Evolutionary conservation across 2,888 invertebrate genomes (phyloP), one percentile per base, ranked within the genome.

Genomic region (Campopleginae sp.): DNA sequence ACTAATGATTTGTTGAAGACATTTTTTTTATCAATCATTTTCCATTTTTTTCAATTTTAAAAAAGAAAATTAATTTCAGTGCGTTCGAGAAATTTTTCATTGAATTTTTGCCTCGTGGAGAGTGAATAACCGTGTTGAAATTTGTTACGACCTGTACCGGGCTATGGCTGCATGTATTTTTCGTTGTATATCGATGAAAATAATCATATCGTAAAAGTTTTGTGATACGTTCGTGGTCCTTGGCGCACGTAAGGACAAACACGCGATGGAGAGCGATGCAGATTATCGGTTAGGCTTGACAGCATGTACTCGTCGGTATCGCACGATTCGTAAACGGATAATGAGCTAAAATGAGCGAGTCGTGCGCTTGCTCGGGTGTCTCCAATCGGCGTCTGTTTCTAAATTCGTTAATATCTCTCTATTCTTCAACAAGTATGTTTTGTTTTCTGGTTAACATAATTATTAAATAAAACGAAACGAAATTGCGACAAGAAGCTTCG

Each of bases 201-300:
- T 44, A 48, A 80, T 80, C 72, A 31, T 76, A 76, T 76, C 61
- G 38, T 51, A 70, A 31, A 42, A 54, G 38, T 70, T 61, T 46
- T 42, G 58, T 61, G 72, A 63, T 80, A 76, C 83, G 84, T 75
- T 77, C 88, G 84, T 84, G 88, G 79, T 74, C 77, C 77, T 80
- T 82, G 80, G 27, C 70, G 86, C 85, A 82, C 79, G 82, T 82
- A 80, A 80, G 65, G 63, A 70, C 63, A 48, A 75, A 74, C 72
- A 77, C 82, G 75, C 85, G 89, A 89, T 89, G 87, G 86, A 85
- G 77, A 86, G 79, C 81, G 75, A 84, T 58, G 27, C 81, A 86
- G 89, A 89, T 90, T 88, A 89, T 88, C 87, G 78, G 82, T 76
- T 78, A 63, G 27, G 31, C 58, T 80, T 79, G 72, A 84, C 85